phyloP scores from a whole-genome alignment of 2,888 invertebrate species.

The Coelinius sp. region DNA sequence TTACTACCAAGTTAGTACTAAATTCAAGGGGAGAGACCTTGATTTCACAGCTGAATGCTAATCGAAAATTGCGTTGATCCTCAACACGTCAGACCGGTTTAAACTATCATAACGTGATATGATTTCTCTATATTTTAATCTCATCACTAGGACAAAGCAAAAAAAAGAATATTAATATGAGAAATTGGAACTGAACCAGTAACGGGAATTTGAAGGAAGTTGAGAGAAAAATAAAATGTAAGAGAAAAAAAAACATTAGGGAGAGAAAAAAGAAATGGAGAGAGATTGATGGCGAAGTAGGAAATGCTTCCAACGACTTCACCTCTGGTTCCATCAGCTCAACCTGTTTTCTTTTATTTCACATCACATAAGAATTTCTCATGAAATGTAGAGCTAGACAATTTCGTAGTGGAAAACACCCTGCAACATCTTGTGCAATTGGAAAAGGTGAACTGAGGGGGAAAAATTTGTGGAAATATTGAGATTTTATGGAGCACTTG shows the following conservation, averaged over 20 bases:
- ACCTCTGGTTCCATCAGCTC: slow-evolving; percentile 4
- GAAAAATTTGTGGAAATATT: neutral
- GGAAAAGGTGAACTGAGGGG: neutral
- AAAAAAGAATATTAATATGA: neutral
- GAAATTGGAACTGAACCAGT: slow-evolving; percentile 24
- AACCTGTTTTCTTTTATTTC: slow-evolving; percentile 11
- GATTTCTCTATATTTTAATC: slow-evolving; percentile 11
- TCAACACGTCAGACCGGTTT: slow-evolving; percentile 22
- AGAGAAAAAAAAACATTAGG: slow-evolving; percentile 9
- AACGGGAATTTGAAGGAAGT: slow-evolving; percentile 29
- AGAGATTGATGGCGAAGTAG: slow-evolving; percentile 32
- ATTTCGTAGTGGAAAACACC: slow-evolving; percentile 2
- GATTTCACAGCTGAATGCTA: slow-evolving; percentile 4
- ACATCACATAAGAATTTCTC: neutral
- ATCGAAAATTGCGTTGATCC: neutral
- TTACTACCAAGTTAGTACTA: neutral
- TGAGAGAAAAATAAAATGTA: neutral
- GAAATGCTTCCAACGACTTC: slow-evolving; percentile 31
- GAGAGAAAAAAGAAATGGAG: slow-evolving; percentile 19
- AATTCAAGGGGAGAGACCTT: neutral
- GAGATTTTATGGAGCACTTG: neutral
- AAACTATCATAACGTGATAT: slow-evolving; percentile 3
- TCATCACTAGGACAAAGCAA: neutral
- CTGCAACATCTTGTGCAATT: neutral
- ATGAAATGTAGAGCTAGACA: slow-evolving; percentile 13